Percentiles rank a stretch among this genome's conserved stretches.
Evolutionary conservation across 2,797 vertebrate genomes (phyloP).

Genomic region (Kryptopterus vitreolus): DNA sequence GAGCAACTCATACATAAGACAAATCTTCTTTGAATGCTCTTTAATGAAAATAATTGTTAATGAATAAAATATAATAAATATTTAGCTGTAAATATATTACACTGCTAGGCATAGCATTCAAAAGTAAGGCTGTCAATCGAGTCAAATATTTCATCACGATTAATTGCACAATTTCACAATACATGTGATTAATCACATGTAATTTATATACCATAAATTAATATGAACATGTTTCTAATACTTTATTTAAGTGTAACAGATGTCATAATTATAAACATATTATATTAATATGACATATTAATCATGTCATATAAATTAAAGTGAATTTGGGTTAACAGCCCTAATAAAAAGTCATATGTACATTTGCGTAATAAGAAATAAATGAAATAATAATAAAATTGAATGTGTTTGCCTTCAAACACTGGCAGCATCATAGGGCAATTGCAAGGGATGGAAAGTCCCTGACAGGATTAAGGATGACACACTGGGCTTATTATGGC

Average conservation of each 20-base stretch:
- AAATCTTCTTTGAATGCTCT: neutral
- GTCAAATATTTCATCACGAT: no score
- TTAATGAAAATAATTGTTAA: neutral
- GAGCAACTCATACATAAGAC: neutral
- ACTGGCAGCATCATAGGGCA: neutral
- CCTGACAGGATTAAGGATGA: constrained; percentile 12
- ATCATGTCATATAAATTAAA: no score
- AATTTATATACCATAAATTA: no score
- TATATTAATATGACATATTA: no score
- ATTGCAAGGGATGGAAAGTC: neutral
- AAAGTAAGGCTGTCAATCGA: no score
- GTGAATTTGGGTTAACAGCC: no score
- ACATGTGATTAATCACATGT: no score
- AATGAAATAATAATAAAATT: neutral
- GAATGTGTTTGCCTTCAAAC: neutral
- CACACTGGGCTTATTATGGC: constrained; percentile 24
- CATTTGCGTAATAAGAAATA: neutral
- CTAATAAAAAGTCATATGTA: neutral
- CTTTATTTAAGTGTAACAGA: no score
- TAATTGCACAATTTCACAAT: no score
- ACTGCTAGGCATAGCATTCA: neutral
- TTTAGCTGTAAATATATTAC: neutral
- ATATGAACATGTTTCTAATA: no score
- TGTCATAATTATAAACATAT: no score
- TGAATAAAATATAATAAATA: neutral